Evolutionary conservation across 2,888 invertebrate genomes (phyloP).

Genomic region (Allacma fusca): DNA sequence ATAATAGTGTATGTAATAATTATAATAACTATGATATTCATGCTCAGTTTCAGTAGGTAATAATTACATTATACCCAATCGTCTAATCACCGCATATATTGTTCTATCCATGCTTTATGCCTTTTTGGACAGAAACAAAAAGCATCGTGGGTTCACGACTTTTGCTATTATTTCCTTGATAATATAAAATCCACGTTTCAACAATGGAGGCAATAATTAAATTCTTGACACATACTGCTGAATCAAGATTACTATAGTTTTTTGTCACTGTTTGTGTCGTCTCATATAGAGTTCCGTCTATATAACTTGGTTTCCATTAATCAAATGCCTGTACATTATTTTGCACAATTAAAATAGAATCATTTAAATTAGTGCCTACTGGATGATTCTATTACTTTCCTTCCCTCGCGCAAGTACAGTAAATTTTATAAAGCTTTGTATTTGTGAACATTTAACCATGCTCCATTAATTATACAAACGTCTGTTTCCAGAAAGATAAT

Average conservation of each 20-base stretch:
- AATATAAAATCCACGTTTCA: slow-evolving; percentile 7
- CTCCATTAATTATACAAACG: neutral
- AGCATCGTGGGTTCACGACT: neutral
- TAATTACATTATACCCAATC: slow-evolving; percentile 30
- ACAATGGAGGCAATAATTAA: neutral
- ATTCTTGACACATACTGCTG: slow-evolving; percentile 3
- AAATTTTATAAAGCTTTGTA: neutral
- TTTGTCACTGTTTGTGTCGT: slow-evolving; percentile 11
- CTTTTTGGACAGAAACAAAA: slow-evolving; percentile 16
- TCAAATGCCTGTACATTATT: neutral
- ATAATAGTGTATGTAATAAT: slow-evolving; percentile 31
- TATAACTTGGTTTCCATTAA: neutral
- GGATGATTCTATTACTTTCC: neutral
- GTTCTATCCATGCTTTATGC: neutral
- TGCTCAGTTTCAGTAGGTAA: slow-evolving; percentile 39
- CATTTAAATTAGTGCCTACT: neutral
- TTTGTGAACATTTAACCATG: neutral
- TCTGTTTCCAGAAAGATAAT: neutral
- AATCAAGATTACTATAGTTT: slow-evolving; percentile 6
- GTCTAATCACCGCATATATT: slow-evolving; percentile 32
- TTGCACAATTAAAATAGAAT: neutral
- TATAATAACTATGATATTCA: slow-evolving; percentile 36
- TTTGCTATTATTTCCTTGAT: slow-evolving; percentile 1
- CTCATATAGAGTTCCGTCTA: slow-evolving; percentile 4
- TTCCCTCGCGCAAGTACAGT: neutral